Evolutionary conservation across 2,797 vertebrate genomes (phyloP), one percentile per base, ranked within the genome.

Genomic region (Bovichtus diacanthus): DNA sequence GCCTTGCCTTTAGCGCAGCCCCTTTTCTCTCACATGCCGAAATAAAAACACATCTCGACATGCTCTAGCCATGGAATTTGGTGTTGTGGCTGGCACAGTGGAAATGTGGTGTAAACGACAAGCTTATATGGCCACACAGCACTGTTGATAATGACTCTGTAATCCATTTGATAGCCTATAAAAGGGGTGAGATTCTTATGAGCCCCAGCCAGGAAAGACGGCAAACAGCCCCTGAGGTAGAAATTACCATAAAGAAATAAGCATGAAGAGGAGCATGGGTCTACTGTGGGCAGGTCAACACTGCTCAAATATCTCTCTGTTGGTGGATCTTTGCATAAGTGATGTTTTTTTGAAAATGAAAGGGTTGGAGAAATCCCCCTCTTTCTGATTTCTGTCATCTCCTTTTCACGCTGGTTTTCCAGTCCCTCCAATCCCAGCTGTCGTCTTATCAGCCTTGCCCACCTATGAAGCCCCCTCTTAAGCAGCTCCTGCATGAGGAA

Each of bases 81-180:
- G 59, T 76, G 70, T 73, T 78, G 80, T 65, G 81, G 88, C 85
- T 85, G 82, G 90, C 83, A 74, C 69, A 66, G 80, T 73, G 43
- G 69, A 90, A 84, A 85, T 77, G 62, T 53, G 62, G 69, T 75
- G 76, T 84, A 66, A 87, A 87, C 36, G 51, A 64, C 76, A 68
- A 78, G 67, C 69, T 62, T 89, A 80, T 68, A 34, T 58, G 73
- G 84, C 69, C 87, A 71, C 65, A 81, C 59, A 18, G 76, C 61
- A 53, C 68, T 76, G 83, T 70, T 83, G 78, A 92, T 90, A 93
- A 93, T 89, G 87, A 86, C 73, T 79, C 83, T 90, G 78, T 89
- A 93, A 92, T 91, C 84, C 88, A 88, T 91, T 89, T 88, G 80
- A 88, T 86, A 82, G 79, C 73, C 84, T 77, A 76, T 89, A 86